phyloP scores from a whole-genome alignment of 92 coral and sea anemone genomes.

The Parazoanthus swiftii region DNA sequence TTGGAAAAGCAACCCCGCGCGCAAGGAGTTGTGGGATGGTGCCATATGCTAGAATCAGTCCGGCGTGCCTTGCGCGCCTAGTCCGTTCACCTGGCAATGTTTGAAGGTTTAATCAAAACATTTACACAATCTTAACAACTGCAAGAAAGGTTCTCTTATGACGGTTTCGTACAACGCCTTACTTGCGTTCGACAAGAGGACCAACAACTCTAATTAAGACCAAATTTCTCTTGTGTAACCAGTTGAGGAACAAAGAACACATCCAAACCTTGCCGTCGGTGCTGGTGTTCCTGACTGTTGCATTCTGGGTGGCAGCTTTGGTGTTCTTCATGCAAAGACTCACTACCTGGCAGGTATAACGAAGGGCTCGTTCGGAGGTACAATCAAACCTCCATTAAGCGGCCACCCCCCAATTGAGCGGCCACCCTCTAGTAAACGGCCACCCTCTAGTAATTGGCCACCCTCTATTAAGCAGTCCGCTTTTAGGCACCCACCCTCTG shows the following conservation, averaged over 20 bases:
- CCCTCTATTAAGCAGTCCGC: neutral
- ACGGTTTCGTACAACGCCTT: too few species aligned
- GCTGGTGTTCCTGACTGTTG: constrained; percentile 60
- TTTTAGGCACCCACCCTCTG: neutral
- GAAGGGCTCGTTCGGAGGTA: neutral
- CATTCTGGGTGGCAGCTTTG: constrained; percentile 82
- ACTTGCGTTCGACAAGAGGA: too few species aligned
- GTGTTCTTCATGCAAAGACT: constrained; percentile 81
- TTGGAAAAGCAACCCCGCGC: too few species aligned
- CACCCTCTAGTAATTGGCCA: neutral
- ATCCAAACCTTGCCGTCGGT: constrained; percentile 62
- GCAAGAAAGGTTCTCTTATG: neutral
- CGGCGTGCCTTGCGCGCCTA: too few species aligned
- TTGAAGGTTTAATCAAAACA: too few species aligned
- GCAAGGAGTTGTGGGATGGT: too few species aligned
- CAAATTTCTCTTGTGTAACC: constrained; percentile 7
- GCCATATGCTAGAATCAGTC: too few species aligned
- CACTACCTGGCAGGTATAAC: constrained; percentile 96
- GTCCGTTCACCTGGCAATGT: too few species aligned
- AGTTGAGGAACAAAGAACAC: constrained; percentile 84
- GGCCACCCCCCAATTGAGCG: too few species aligned
- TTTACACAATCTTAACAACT: too few species aligned
- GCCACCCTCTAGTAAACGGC: too few species aligned
- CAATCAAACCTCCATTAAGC: too few species aligned
- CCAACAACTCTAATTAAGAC: neutral